Conservation (phyloP, 2,113 vertebrate species). For the Herpetotheres cachinnans region DNA sequence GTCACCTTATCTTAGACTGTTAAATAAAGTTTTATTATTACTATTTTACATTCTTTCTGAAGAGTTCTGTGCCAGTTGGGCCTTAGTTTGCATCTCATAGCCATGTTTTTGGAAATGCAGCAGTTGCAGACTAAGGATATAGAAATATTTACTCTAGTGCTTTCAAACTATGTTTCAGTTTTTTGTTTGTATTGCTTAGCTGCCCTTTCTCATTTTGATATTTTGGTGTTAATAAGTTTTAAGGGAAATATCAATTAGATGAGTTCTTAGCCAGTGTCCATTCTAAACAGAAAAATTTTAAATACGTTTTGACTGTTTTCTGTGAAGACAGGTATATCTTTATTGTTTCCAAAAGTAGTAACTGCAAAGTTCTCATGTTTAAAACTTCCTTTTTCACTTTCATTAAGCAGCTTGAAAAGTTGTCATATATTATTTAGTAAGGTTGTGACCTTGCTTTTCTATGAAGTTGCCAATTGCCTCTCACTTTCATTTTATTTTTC, state of each 20-base stretch:
- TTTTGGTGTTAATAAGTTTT: not conserved
- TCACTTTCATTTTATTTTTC: not conserved
- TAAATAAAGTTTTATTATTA: not conserved
- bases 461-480: not conserved
- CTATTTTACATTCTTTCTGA: not conserved
- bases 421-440: not conserved
- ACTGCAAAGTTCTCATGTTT: not conserved
- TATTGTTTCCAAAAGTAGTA: not conserved
- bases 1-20: not conserved
- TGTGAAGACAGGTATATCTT: not conserved
- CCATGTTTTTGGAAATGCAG: not conserved
- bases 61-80: not conserved
- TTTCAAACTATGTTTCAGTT: not conserved
- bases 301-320: not conserved
- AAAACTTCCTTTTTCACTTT: not conserved
- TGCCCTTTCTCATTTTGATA: not conserved
- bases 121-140: not conserved
- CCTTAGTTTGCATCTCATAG: not conserved
- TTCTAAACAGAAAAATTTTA: not conserved
- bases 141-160: not conserved
- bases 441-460: not conserved
- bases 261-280: not conserved
- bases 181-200: not conserved
- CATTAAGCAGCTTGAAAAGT: not conserved
- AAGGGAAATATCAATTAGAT: not conserved